Conservation (phyloP, 2,888 invertebrate species). For the Pharmacophagus antenor region DNA sequence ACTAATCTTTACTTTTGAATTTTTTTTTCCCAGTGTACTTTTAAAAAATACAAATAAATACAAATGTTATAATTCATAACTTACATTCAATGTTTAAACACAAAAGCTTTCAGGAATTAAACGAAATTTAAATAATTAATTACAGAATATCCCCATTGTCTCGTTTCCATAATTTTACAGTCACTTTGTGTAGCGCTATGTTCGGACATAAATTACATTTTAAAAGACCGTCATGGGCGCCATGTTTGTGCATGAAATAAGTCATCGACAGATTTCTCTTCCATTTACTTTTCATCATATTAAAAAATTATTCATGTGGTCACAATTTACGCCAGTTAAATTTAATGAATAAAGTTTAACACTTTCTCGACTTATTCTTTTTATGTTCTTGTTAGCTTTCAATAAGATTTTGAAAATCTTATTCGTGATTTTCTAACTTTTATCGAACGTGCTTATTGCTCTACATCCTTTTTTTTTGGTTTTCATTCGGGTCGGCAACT, state of each 20-base stretch:
- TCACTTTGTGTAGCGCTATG: neutral
- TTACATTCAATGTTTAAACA: neutral
- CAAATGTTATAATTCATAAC: neutral
- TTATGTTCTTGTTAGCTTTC: neutral
- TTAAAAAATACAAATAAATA: no score
- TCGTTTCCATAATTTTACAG: neutral
- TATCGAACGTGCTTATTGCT: constrained; percentile 14
- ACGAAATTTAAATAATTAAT: neutral
- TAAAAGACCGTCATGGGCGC: neutral
- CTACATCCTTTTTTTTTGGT: constrained; percentile 14
- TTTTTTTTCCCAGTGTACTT: no score
- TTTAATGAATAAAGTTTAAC: neutral
- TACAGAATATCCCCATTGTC: neutral
- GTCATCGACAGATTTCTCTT: neutral
- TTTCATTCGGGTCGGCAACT: constrained; percentile 12
- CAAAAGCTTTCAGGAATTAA: neutral
- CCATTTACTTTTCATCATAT: neutral
- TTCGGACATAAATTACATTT: neutral
- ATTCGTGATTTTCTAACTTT: constrained; percentile 3
- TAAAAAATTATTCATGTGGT: neutral
- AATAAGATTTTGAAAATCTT: neutral
- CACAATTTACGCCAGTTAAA: neutral
- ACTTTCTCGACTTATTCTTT: neutral
- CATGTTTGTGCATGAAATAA: constrained; percentile 1
- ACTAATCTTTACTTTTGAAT: no score